phyloP scores from a whole-genome alignment of 2,797 vertebrate species.

The Ara ararauna region DNA sequence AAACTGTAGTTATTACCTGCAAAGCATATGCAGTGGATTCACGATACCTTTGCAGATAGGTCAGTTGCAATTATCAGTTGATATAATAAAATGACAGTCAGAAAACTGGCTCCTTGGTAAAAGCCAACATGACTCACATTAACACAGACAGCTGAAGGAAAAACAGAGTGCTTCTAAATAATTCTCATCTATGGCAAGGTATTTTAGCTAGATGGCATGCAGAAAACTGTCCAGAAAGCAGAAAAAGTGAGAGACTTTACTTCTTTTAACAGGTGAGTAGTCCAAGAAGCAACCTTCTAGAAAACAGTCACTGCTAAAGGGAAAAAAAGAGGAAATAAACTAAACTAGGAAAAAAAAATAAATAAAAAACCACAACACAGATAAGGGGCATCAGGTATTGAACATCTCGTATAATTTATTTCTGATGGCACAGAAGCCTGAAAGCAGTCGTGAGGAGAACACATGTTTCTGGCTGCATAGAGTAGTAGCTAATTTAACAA shows the following conservation, averaged over 20 bases:
- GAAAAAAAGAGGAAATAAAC: not conserved
- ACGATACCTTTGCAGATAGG: not conserved
- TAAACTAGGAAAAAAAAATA: not conserved
- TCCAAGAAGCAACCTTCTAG: not conserved
- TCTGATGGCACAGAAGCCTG: not conserved
- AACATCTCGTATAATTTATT: not conserved
- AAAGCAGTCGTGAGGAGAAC: not conserved
- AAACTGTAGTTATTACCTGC: not conserved
- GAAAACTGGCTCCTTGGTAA: not conserved
- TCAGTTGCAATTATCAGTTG: not conserved
- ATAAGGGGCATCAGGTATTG: not conserved
- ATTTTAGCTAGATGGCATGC: not conserved
- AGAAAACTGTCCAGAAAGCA: not conserved
- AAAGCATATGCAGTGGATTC: not conserved
- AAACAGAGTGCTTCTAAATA: not conserved
- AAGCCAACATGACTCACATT: not conserved
- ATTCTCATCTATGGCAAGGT: not conserved
- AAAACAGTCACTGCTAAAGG: not conserved
- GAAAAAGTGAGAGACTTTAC: not conserved
- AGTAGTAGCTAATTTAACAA: not conserved
- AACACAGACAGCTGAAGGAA: not conserved
- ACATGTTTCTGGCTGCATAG: fast-evolving
- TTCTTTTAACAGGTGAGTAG: not conserved
- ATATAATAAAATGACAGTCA: not conserved
- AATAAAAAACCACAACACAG: not conserved